Evolutionary conservation across 2,888 invertebrate species (phyloP).

Genomic region (Drosophila sordidula): DNA sequence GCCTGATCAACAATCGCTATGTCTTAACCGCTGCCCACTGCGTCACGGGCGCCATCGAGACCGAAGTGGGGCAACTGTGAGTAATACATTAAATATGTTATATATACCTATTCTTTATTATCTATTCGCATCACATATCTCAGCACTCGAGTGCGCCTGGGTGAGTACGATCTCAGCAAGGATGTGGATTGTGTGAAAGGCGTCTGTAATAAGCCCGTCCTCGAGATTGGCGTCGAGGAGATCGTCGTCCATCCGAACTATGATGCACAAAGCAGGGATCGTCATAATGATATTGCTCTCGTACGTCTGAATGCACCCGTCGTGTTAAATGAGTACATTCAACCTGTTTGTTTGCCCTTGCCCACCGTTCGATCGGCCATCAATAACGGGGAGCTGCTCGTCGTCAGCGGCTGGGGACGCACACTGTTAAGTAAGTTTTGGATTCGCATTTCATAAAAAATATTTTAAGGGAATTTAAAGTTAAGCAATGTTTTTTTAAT

Average conservation of each 20-base stretch:
- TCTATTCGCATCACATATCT: neutral
- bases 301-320: conserved; percentile 87
- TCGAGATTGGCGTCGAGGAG: conserved; percentile 88
- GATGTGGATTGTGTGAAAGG: conserved; percentile 84
- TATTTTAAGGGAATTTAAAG: no score
- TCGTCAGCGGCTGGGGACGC: conserved; percentile 89
- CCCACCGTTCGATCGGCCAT: conserved; percentile 77
- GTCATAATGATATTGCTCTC: conserved; percentile 90
- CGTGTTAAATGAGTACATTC: conserved; percentile 86
- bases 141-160: conserved; percentile 77
- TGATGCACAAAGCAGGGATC: conserved; percentile 85
- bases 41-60: conserved; percentile 86
- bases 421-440: conserved; percentile 83
- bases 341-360: conserved; percentile 88
- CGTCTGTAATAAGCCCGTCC: conserved; percentile 87
- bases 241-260: conserved; percentile 89
- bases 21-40: conserved; percentile 89
- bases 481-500: no score
- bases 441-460: no score
- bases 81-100: conserved; percentile 26
- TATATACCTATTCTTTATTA: neutral
- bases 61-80: conserved; percentile 86
- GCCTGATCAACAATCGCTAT: conserved; percentile 88
- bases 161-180: conserved; percentile 82
- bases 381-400: conserved; percentile 83